phyloP scores from a whole-genome alignment of 2,888 invertebrate species.

The Troides oblongomaculatus region DNA sequence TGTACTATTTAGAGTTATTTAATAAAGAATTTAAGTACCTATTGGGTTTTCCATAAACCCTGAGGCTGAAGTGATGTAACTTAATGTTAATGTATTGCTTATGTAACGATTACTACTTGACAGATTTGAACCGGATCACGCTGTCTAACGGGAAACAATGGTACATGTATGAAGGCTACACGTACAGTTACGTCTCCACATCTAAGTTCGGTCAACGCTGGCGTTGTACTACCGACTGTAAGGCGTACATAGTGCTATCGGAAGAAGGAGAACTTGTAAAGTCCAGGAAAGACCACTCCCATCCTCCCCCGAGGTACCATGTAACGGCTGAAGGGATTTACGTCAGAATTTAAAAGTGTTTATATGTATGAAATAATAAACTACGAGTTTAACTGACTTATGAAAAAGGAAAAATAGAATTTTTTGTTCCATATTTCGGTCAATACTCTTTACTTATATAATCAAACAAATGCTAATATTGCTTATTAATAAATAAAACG shows the following conservation, averaged over 20 bases:
- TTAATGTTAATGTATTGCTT: background rate
- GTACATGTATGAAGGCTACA: slow-evolving; percentile 38
- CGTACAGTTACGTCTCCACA: slow-evolving; percentile 36
- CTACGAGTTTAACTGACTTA: background rate
- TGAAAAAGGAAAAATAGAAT: too few species aligned
- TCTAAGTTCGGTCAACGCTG: slow-evolving; percentile 31
- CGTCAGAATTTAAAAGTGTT: slow-evolving; percentile 30
- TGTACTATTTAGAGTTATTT: too few species aligned
- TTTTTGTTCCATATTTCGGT: too few species aligned
- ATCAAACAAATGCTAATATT: too few species aligned
- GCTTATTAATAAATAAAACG: too few species aligned
- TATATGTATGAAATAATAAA: background rate
- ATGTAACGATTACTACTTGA: slow-evolving; percentile 5
- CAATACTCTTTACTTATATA: too few species aligned
- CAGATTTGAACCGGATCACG: slow-evolving; percentile 27
- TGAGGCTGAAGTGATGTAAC: too few species aligned
- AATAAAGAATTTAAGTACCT: too few species aligned
- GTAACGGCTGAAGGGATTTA: slow-evolving; percentile 34
- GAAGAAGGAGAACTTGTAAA: slow-evolving; percentile 28
- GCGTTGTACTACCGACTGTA: slow-evolving; percentile 37
- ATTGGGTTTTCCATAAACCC: too few species aligned
- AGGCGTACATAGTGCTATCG: slow-evolving; percentile 32
- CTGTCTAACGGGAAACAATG: slow-evolving; percentile 39
- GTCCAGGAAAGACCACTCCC: slow-evolving; percentile 33
- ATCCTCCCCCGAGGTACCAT: slow-evolving; percentile 30